These are phyloP conservation scores for Schizopygopsis malacanthus DNA, from an alignment of 2,797 vertebrate genomes.

Conservation along the genomic window DNA sequence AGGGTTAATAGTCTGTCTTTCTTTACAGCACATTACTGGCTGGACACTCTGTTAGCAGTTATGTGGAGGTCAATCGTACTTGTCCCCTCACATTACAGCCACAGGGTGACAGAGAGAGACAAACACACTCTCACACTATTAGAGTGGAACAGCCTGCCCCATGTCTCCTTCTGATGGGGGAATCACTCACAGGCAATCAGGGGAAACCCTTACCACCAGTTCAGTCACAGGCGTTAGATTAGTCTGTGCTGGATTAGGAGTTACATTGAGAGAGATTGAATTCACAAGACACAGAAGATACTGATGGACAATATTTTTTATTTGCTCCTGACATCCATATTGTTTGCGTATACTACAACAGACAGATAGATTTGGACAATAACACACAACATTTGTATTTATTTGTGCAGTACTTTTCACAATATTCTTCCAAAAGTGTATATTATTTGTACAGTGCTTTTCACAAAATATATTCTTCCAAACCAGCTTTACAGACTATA, in stretches of 20 bases:
- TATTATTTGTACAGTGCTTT: background rate
- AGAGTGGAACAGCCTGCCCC: slow-evolving; percentile 46
- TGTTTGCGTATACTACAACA: background rate
- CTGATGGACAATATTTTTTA: background rate
- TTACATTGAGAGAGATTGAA: background rate
- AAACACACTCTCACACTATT: slow-evolving; percentile 59
- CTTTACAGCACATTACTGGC: slow-evolving; percentile 74
- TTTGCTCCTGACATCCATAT: background rate
- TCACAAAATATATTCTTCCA: background rate
- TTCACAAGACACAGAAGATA: background rate
- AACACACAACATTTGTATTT: background rate
- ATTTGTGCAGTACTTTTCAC: background rate
- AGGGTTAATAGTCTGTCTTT: slow-evolving; percentile 81
- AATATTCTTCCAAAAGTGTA: background rate
- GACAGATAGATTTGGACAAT: background rate
- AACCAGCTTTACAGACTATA: background rate
- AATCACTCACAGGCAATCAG: slow-evolving; percentile 58
- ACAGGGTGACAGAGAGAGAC: slow-evolving; percentile 71
- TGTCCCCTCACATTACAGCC: slow-evolving; percentile 78
- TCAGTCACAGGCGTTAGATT: slow-evolving; percentile 32
- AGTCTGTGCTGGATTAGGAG: background rate
- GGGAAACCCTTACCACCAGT: slow-evolving; percentile 48
- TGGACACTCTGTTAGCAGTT: slow-evolving; percentile 79
- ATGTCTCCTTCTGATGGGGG: slow-evolving; percentile 51
- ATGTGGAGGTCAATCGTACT: slow-evolving; percentile 74